Conservation (phyloP, 1,140 invertebrate genomes). For the Druon quercuslanigerum region DNA sequence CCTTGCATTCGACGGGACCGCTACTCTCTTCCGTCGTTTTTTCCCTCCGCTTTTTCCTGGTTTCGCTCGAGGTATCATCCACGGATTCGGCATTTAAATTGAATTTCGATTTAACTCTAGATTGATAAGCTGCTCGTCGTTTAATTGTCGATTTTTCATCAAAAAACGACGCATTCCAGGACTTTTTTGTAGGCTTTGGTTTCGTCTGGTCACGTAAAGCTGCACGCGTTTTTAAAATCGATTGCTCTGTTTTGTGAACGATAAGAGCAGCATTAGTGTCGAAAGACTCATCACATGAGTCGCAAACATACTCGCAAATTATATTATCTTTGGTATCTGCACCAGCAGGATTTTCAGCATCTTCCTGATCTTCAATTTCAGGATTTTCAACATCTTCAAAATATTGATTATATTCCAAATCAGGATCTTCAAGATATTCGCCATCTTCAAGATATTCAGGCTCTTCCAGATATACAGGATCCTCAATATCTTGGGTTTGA, state of each 20-base stretch:
- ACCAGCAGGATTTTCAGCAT: no score
- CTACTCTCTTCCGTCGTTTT: not conserved
- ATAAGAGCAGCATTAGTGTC: slow-evolving; percentile 40
- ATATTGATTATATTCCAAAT: slow-evolving; percentile 41
- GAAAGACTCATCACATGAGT: slow-evolving; percentile 59
- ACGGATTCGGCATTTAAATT: no score
- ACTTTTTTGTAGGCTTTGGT: slow-evolving; percentile 32
- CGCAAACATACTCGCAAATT: slow-evolving; percentile 59
- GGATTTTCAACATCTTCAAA: slow-evolving; percentile 66
- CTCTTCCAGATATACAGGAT: no score
- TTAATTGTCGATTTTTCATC: no score
- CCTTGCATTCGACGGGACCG: slow-evolving; percentile 69
- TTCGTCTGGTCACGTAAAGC: slow-evolving; percentile 43
- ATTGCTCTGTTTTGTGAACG: slow-evolving; percentile 55
- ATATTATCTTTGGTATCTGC: slow-evolving; percentile 59
- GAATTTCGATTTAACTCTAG: no score
- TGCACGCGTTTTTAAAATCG: slow-evolving; percentile 50
- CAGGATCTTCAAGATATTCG: slow-evolving; percentile 65
- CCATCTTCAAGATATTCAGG: no score
- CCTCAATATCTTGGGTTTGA: no score
- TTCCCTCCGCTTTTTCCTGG: no score
- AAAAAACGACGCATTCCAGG: no score
- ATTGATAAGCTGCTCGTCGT: no score
- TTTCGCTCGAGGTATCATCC: no score
- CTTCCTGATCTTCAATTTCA: not conserved